Percentiles rank a stretch among this genome's conserved stretches.
Evolutionary conservation across 2,797 vertebrate genomes (phyloP).

Genomic region (Sarcoramphus papa): DNA sequence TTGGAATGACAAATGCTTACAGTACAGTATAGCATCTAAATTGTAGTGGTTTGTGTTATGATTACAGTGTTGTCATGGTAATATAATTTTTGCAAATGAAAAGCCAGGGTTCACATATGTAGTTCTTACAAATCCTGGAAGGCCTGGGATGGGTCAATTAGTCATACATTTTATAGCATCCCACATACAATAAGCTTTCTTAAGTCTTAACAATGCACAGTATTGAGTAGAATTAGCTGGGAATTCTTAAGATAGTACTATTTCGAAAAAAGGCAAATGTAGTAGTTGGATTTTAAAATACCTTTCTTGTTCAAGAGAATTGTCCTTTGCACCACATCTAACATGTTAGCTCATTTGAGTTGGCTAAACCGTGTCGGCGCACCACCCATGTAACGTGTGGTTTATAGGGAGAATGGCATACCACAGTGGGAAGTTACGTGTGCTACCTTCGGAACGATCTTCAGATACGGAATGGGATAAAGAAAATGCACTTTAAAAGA

Average conservation of each 20-base stretch:
- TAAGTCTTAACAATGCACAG: background rate
- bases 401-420: background rate
- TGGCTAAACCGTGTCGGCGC: rapidly evolving
- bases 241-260: background rate
- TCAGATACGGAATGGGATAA: background rate
- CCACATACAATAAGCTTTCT: background rate
- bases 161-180: slow-evolving; percentile 39
- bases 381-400: rapidly evolving
- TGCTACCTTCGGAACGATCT: background rate
- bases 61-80: slow-evolving; percentile 43
- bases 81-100: slow-evolving; percentile 5
- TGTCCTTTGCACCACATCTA: background rate
- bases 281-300: background rate
- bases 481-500: background rate
- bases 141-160: slow-evolving; percentile 18
- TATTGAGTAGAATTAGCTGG: background rate
- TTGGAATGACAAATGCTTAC: background rate
- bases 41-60: slow-evolving; percentile 31
- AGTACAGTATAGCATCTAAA: background rate
- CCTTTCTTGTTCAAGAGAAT: background rate
- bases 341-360: background rate
- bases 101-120: slow-evolving; percentile 39
- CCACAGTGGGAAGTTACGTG: background rate
- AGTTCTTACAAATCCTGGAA: slow-evolving; percentile 40
- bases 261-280: background rate